Percentiles rank a stretch among this genome's conserved stretches.
phyloP scores from a whole-genome alignment of 2,113 vertebrate genomes.

The Tauraco erythrolophus region DNA sequence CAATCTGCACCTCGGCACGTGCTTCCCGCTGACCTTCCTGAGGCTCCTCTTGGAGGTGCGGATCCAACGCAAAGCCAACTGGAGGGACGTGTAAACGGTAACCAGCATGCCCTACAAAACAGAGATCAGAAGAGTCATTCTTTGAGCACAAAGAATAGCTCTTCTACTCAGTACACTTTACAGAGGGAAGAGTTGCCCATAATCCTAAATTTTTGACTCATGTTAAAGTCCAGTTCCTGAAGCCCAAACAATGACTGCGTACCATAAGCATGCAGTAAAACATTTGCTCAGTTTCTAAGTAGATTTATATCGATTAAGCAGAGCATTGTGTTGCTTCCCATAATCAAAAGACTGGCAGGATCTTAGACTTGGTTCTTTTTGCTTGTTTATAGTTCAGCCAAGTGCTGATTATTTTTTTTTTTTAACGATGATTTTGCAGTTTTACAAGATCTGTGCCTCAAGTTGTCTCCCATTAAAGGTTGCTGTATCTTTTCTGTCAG shows the following conservation, averaged over 20 bases:
- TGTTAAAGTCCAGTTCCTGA: neutral
- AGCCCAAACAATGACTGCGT: neutral
- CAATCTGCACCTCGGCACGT: conserved; percentile 80
- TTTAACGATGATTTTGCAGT: neutral
- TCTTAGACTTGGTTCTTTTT: neutral
- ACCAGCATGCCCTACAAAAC: conserved; percentile 80
- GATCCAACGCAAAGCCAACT: conserved; percentile 71
- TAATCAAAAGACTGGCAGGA: neutral
- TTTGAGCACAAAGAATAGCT: neutral
- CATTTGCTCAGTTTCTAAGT: neutral
- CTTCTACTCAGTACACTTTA: neutral
- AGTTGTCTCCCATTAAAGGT: neutral
- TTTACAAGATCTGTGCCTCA: conserved; percentile 1
- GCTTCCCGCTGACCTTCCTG: conserved; percentile 75
- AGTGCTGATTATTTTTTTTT: neutral
- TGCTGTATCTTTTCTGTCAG: neutral
- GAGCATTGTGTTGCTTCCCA: neutral
- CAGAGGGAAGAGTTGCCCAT: neutral
- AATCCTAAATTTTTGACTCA: neutral
- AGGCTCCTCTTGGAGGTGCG: conserved; percentile 69
- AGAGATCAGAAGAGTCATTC: conserved; percentile 31
- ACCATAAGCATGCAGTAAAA: neutral
- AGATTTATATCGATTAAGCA: neutral
- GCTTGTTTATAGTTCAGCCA: neutral
- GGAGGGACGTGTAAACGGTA: conserved; percentile 81